Evolutionary conservation across 2,888 invertebrate genomes (phyloP).

Genomic region (Drosophila nr. perissopoda): DNA sequence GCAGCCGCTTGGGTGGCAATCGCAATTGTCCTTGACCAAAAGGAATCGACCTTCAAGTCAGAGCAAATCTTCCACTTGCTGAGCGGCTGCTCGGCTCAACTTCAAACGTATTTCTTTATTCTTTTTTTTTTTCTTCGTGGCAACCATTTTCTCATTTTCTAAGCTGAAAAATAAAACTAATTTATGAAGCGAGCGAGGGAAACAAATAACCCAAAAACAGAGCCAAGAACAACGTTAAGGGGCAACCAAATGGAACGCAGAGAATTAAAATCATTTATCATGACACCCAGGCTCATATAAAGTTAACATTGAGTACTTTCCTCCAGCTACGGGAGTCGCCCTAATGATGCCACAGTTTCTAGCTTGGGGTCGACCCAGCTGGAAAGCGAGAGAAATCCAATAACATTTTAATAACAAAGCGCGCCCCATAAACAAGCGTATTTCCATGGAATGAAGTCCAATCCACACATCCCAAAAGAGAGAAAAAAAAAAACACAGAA

Average conservation of each 20-base stretch:
- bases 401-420: conserved; percentile 82
- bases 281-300: conserved; percentile 61
- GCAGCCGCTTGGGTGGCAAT: conserved; percentile 67
- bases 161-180: conserved; percentile 64
- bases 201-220: conserved; percentile 16
- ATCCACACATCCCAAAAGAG: background rate
- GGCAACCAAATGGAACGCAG: conserved; percentile 61
- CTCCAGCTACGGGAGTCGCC: conserved; percentile 8
- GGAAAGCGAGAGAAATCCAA: conserved; percentile 81
- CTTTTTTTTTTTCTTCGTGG: background rate
- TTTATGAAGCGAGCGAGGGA: conserved; percentile 57
- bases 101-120: conserved; percentile 52
- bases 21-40: conserved; percentile 51
- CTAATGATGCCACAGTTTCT: conserved; percentile 48
- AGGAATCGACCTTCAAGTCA: conserved; percentile 12
- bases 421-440: conserved; percentile 72
- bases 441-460: conserved; percentile 62
- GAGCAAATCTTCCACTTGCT: conserved; percentile 31
- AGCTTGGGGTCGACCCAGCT: conserved; percentile 50
- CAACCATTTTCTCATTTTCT: conserved; percentile 57
- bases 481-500: conserved; percentile 23
- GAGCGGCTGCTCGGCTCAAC: conserved; percentile 30
- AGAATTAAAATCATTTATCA: conserved; percentile 76
- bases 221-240: conserved; percentile 10
- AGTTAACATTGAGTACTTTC: conserved; percentile 43